Percentiles rank a stretch among this genome's conserved stretches.
phyloP scores from a whole-genome alignment of 2,888 invertebrate species.

The Caenorhabditis sp. region DNA sequence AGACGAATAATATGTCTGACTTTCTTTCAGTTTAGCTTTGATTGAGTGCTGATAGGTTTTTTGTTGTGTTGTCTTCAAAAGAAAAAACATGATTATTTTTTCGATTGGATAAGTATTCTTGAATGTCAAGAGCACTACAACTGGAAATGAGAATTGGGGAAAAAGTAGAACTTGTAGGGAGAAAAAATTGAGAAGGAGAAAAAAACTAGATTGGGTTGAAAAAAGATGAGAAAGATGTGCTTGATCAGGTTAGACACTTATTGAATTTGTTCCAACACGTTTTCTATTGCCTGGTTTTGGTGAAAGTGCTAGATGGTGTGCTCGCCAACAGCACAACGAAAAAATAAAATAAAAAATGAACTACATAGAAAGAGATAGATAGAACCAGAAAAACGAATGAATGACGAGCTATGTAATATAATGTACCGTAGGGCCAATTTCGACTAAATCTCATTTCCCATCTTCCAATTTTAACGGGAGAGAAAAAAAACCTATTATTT shows the following conservation, averaged over 20 bases:
- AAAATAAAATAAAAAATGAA: background rate
- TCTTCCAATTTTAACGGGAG: background rate
- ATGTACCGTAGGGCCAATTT: background rate
- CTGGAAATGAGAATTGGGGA: background rate
- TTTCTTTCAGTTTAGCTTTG: background rate
- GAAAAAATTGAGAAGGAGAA: too few relatives aligned
- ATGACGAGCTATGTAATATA: background rate
- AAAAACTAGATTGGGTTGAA: background rate
- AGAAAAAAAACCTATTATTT: background rate
- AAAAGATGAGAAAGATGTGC: background rate
- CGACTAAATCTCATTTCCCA: background rate
- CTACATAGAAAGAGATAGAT: too few relatives aligned
- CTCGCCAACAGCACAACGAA: background rate
- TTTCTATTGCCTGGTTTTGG: background rate
- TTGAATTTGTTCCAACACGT: background rate
- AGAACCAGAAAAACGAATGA: background rate
- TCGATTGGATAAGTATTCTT: background rate
- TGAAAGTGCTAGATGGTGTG: background rate
- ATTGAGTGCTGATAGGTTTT: slow-evolving; percentile 1
- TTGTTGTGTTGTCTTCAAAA: background rate
- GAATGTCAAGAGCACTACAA: background rate
- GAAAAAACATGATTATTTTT: background rate
- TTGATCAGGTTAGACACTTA: background rate
- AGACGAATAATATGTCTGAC: background rate
- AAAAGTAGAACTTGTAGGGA: background rate